Conservation (phyloP, 92 coral and sea anemone genomes). For the Isaurus tuberculatus region DNA sequence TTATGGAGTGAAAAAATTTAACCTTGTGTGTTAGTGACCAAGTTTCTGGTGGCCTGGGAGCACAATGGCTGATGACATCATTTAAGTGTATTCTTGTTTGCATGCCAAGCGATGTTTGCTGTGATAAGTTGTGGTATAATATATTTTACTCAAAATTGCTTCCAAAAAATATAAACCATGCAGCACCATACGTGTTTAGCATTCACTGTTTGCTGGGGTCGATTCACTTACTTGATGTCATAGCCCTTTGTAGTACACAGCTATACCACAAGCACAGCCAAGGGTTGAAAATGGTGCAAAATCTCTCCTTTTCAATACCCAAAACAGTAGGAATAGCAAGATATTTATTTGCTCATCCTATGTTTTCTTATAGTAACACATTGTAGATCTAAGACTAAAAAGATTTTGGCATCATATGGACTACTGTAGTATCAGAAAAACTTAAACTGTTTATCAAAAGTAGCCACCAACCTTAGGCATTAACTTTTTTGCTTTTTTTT, state of each 20-base stretch:
- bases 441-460: conserved; percentile 9
- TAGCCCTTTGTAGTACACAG: too few species aligned
- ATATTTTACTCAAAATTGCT: not conserved
- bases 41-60: not conserved
- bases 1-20: not conserved
- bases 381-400: conserved; percentile 26
- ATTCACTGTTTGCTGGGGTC: conserved; percentile 3
- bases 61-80: conserved; percentile 5
- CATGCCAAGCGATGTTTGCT: not conserved
- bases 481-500: not conserved
- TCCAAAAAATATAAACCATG: not conserved
- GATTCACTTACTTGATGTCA: not conserved
- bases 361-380: conserved; percentile 2
- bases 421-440: not conserved
- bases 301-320: conserved; percentile 2
- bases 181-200: conserved; percentile 5
- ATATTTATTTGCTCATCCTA: conserved; percentile 24
- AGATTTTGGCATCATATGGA: conserved; percentile 27
- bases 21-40: not conserved
- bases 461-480: not conserved
- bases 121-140: not conserved
- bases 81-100: conserved; percentile 1
- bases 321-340: conserved; percentile 21
- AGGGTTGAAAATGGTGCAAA: conserved; percentile 11
- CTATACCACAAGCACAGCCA: conserved; percentile 1